Evolutionary conservation across 2,888 invertebrate species (phyloP).

Genomic region (Furcula furcula): DNA sequence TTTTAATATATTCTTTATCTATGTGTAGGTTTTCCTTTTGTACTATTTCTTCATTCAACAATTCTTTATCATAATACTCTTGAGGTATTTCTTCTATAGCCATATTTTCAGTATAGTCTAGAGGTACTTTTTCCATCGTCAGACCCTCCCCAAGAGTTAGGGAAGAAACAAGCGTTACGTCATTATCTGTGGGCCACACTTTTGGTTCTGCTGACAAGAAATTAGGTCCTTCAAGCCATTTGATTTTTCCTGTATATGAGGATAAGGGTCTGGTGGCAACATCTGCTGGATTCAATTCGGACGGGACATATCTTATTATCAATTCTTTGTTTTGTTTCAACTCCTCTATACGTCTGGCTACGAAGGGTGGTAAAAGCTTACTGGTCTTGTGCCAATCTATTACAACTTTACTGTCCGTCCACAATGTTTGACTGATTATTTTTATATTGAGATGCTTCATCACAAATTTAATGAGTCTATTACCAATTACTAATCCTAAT

Average conservation of each 20-base stretch:
- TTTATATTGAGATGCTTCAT: not conserved
- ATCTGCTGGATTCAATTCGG: not conserved
- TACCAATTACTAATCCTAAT: not conserved
- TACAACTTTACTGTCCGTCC: not conserved
- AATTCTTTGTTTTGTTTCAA: not conserved
- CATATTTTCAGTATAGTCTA: not conserved
- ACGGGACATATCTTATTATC: not conserved
- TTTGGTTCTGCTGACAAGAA: too few species aligned
- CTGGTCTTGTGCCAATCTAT: not conserved
- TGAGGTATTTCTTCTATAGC: not conserved
- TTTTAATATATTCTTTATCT: not conserved
- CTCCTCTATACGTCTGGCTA: not conserved
- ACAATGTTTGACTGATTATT: not conserved
- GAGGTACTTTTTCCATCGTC: not conserved
- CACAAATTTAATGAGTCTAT: not conserved
- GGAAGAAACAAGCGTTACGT: too few species aligned
- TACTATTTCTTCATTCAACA: too few species aligned
- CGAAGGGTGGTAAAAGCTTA: not conserved
- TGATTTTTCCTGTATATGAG: not conserved
- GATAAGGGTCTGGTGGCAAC: not conserved
- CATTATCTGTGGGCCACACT: not conserved
- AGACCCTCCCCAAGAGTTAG: too few species aligned
- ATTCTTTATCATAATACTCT: not conserved
- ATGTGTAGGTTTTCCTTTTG: too few species aligned
- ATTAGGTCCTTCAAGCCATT: constrained; percentile 5